Base-by-base conservation (phyloP, 2,113 vertebrate species). In the Neodontobutis hainanensis region DNA sequence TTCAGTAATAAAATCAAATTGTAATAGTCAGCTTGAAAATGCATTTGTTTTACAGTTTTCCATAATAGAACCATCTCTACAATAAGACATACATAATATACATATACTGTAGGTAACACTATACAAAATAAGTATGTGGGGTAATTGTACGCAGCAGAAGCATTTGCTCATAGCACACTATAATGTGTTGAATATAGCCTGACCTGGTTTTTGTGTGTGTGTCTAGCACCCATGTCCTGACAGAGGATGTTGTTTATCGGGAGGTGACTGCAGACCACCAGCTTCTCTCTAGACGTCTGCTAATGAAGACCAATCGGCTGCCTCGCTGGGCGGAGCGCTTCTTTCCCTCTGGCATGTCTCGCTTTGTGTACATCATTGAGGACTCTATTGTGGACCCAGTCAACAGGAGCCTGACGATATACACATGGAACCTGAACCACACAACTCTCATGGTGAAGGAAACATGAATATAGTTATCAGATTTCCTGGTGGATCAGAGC, bases 231-330 rank as follows among this genome's bases (percentile, higher is more conserved):
- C 93, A 94, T 68, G 93, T 94, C 61, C 87, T 94, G 66, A 93
- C 93, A 1, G 93, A 94, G 77, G 93, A 94, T 12, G 92, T 94
- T 0, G 78, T 94, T 49, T 91, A 90, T 65, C 89, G 92, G 4
- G 89, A 93, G 76, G 91, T 94, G 79, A 94, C 92, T 0, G 47
- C 83, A 0, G 92, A 94, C 83, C 76, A 90, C 62, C 84, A 27
- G 42, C 91, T 94, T 3, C 65, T 91, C 52, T 85, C 93, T 46
- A 90, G 93, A 27, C 92, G 92, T 34, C 90, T 94, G 59, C 75
- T 94, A 62, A 93, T 88, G 46, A 94, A 94, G 90, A 94, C 93
- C 83, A 94, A 93, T 75, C 90, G 93, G 40, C 74, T 94, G n/a
- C 93, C 93, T 40, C 92, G 92, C 47, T 94, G 93, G 93, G 93